Evolutionary conservation across 2,113 vertebrate genomes (phyloP).

Genomic region (Ciconia maguari): DNA sequence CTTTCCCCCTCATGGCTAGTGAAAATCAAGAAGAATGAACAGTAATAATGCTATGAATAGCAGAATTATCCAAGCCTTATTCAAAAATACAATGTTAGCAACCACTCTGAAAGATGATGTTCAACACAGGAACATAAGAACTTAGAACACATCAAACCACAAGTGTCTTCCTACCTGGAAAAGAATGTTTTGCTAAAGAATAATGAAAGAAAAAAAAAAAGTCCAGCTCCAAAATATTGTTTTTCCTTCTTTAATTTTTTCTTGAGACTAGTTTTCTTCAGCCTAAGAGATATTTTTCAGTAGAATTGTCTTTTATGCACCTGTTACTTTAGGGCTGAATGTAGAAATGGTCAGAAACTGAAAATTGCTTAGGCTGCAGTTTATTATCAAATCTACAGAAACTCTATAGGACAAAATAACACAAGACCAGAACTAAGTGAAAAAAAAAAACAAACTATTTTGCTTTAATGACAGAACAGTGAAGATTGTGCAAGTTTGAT

Average conservation of each 20-base stretch:
- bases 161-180: neutral
- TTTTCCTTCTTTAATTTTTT: neutral
- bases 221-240: neutral
- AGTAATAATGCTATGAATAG: neutral
- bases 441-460: neutral
- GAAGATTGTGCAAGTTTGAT: neutral
- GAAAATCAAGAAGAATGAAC: neutral
- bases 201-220: neutral
- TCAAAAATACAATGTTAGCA: neutral
- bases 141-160: neutral
- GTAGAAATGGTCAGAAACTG: neutral
- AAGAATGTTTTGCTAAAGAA: neutral
- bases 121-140: neutral
- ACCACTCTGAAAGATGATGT: neutral
- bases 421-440: neutral
- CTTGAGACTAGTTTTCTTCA: neutral
- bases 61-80: neutral
- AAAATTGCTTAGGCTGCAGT: neutral
- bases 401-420: neutral
- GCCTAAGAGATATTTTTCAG: neutral
- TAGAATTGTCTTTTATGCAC: neutral
- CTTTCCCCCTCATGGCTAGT: neutral
- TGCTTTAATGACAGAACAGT: neutral
- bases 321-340: neutral
- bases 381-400: neutral